phyloP scores from a whole-genome alignment of 2,888 invertebrate species.

The Aspidiotus rigidus region DNA sequence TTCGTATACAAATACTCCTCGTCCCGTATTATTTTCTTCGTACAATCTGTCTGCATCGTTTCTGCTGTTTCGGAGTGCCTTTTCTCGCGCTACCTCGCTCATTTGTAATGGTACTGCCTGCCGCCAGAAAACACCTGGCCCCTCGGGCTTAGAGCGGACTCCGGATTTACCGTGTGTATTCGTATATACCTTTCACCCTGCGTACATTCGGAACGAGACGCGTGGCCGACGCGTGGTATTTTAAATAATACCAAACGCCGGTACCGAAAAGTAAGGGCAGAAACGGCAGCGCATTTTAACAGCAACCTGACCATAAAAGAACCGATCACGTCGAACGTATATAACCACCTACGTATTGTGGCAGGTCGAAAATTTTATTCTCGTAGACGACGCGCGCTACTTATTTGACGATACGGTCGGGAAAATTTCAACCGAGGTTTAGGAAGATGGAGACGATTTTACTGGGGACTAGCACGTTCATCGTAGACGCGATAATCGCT shows the following conservation, averaged over 20 bases:
- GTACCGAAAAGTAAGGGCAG: not conserved
- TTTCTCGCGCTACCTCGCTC: not conserved
- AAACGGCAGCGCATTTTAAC: not conserved
- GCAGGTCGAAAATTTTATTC: no score
- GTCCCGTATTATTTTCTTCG: not conserved
- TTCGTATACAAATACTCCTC: slow-evolving; percentile 22
- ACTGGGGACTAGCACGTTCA: no score
- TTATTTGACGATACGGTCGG: no score
- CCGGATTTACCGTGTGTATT: slow-evolving; percentile 26
- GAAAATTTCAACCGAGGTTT: no score
- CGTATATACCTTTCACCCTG: slow-evolving; percentile 9
- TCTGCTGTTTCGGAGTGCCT: slow-evolving; percentile 9
- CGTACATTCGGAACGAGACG: slow-evolving; percentile 11
- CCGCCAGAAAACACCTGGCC: slow-evolving; percentile 34
- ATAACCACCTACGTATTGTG: no score
- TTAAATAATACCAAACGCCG: slow-evolving; percentile 1
- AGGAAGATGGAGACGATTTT: no score
- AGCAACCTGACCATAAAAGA: slow-evolving; percentile 3
- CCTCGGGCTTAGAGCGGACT: slow-evolving; percentile 33
- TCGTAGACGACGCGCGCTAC: no score
- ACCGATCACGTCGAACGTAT: no score
- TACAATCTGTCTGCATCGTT: slow-evolving; percentile 22
- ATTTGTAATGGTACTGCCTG: slow-evolving; percentile 22
- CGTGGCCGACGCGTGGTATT: slow-evolving; percentile 32
- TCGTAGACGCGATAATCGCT: no score